These are phyloP conservation scores for Petrocephalus schoutedeni DNA, from an alignment of 2,797 vertebrate species.

Conservation along the genomic window DNA sequence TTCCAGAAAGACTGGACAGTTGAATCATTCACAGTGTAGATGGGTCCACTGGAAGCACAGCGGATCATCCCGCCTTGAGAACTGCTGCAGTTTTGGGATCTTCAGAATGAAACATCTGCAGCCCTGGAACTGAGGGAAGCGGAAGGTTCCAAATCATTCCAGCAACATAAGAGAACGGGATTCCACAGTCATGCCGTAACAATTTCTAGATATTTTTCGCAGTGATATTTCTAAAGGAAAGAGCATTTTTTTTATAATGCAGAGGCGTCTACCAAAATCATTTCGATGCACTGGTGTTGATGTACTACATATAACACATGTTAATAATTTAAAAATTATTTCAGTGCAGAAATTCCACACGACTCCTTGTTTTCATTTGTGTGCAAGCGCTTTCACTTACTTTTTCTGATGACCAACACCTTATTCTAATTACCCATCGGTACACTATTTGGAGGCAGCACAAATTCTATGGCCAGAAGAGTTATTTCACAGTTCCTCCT, in stretches of 20 bases:
- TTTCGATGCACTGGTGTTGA: not conserved
- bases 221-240: not conserved
- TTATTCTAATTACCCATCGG: no score
- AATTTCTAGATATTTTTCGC: not conserved
- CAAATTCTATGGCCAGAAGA: no score
- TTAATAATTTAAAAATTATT: no score
- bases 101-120: conserved; percentile 16
- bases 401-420: no score
- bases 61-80: not conserved
- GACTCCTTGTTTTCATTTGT: no score
- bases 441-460: no score
- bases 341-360: no score
- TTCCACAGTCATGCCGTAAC: conserved; percentile 20
- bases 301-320: not conserved
- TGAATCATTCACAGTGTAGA: not conserved
- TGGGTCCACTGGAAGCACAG: not conserved
- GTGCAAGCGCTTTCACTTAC: no score
- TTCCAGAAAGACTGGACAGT: conserved; percentile 15
- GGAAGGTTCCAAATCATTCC: not conserved
- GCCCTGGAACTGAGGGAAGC: not conserved
- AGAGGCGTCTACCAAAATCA: not conserved
- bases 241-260: not conserved
- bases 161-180: not conserved
- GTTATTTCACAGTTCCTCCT: no score
- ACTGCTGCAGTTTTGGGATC: not conserved